Evolutionary conservation across 1,140 invertebrate species (phyloP).

Genomic region (Caenorhabditis inopinata): DNA sequence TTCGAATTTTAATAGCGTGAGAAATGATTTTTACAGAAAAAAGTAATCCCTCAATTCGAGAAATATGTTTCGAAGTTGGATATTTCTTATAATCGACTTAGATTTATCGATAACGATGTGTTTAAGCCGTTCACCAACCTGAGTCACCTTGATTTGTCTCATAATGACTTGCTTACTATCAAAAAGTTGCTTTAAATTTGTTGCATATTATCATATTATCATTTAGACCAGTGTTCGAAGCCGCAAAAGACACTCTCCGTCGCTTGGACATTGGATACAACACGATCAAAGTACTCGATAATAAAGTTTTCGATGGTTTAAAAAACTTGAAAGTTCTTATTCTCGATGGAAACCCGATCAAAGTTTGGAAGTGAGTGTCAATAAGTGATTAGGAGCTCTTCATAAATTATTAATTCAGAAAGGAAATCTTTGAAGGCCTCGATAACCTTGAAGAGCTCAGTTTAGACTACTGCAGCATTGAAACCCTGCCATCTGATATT

Average conservation of each 20-base stretch:
- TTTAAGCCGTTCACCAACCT: slow-evolving; percentile 8
- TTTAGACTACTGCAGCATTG: slow-evolving; percentile 41
- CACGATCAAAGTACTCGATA: background rate
- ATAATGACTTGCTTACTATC: background rate
- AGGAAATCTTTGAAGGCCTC: slow-evolving; percentile 39
- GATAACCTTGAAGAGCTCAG: slow-evolving; percentile 41
- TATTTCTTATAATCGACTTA: background rate
- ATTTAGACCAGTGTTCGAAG: background rate
- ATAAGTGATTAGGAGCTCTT: too few species aligned
- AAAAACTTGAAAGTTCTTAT: slow-evolving; percentile 32
- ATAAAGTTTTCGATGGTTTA: slow-evolving; percentile 8
- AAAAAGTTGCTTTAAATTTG: background rate
- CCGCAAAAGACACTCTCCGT: background rate
- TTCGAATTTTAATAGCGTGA: background rate
- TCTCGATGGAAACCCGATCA: slow-evolving; percentile 42
- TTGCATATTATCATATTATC: background rate
- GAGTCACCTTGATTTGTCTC: background rate
- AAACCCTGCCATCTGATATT: background rate
- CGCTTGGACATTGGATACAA: slow-evolving; percentile 33
- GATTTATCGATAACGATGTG: slow-evolving; percentile 1
- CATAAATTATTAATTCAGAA: slow-evolving; percentile 18
- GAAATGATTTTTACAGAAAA: background rate
- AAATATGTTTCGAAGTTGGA: background rate
- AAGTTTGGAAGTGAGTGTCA: background rate
- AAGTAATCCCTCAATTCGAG: slow-evolving; percentile 6